phyloP scores from a whole-genome alignment of 2,888 invertebrate genomes.

The Eupithecia tripunctaria region DNA sequence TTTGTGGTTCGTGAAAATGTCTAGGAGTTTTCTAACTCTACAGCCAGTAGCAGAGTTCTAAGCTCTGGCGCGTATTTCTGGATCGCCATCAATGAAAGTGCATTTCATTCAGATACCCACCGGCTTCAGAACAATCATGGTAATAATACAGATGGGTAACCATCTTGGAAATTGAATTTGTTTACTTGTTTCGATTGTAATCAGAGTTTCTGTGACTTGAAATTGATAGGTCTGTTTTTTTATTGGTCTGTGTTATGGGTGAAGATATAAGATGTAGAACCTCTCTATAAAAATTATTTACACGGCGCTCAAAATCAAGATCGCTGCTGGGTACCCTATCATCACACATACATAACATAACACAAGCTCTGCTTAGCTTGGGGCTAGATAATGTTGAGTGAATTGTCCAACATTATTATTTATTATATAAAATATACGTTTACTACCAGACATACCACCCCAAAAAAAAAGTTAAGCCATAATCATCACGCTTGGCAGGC shows the following conservation, averaged over 20 bases:
- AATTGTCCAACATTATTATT: too few relatives aligned
- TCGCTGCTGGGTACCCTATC: too few relatives aligned
- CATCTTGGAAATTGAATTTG: constrained; percentile 24
- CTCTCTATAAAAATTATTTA: too few relatives aligned
- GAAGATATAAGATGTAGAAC: background rate
- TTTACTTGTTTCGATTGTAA: constrained; percentile 24
- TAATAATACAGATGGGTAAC: constrained; percentile 37
- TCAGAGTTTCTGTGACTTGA: constrained; percentile 3
- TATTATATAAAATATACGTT: too few relatives aligned
- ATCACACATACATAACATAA: too few relatives aligned
- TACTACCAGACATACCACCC: too few relatives aligned
- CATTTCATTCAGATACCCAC: constrained; percentile 69
- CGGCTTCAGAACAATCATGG: constrained; percentile 53
- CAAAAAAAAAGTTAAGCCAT: too few relatives aligned
- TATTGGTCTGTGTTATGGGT: background rate
- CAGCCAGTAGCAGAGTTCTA: constrained; percentile 59
- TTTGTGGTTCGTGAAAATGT: constrained; percentile 23
- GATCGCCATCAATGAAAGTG: constrained; percentile 73
- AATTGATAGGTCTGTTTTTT: constrained; percentile 2
- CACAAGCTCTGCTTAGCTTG: too few relatives aligned
- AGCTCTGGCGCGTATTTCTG: constrained; percentile 71
- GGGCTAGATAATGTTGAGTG: too few relatives aligned
- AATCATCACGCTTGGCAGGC: too few relatives aligned
- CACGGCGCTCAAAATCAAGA: too few relatives aligned
- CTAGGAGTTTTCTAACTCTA: constrained; percentile 47